A percentile compares a stretch with the other conserved stretches of the same genome.
phyloP scores from a whole-genome alignment of 2,888 invertebrate genomes.

The Coenonympha glycerion region DNA sequence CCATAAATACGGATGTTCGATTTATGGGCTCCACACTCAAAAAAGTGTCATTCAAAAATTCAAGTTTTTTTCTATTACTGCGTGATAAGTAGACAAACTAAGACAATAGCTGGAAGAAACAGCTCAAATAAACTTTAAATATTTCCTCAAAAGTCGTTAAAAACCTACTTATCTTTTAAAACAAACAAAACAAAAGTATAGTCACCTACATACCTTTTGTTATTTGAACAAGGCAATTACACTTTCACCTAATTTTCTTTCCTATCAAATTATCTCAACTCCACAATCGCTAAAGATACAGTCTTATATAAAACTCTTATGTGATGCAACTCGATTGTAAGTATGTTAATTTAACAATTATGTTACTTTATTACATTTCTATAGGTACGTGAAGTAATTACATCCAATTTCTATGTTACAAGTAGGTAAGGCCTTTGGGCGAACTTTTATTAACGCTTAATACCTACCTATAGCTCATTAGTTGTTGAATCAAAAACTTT shows the following conservation, averaged over 20 bases:
- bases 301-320: constrained; percentile 14
- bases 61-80: too few relatives aligned
- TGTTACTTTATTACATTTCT: constrained; percentile 8
- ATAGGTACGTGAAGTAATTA: constrained; percentile 6
- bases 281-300: not conserved
- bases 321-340: constrained; percentile 4
- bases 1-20: too few relatives aligned
- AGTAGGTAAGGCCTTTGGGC: not conserved
- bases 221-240: constrained; percentile 7
- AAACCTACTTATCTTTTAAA: too few relatives aligned
- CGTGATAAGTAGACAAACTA: too few relatives aligned
- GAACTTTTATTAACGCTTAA: not conserved
- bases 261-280: constrained; percentile 6
- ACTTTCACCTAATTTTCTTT: constrained; percentile 14
- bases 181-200: constrained; percentile 7
- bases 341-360: constrained; percentile 14
- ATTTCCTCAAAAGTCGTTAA: too few relatives aligned
- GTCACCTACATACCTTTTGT: not conserved
- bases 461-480: too few relatives aligned
- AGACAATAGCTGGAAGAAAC: too few relatives aligned
- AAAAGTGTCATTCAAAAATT: too few relatives aligned
- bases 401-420: constrained; percentile 2
- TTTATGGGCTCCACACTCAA: too few relatives aligned
- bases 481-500: too few relatives aligned
- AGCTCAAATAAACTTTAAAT: too few relatives aligned